Base-by-base conservation (phyloP, 2,888 invertebrate species). In the Xanthia icteritia region DNA sequence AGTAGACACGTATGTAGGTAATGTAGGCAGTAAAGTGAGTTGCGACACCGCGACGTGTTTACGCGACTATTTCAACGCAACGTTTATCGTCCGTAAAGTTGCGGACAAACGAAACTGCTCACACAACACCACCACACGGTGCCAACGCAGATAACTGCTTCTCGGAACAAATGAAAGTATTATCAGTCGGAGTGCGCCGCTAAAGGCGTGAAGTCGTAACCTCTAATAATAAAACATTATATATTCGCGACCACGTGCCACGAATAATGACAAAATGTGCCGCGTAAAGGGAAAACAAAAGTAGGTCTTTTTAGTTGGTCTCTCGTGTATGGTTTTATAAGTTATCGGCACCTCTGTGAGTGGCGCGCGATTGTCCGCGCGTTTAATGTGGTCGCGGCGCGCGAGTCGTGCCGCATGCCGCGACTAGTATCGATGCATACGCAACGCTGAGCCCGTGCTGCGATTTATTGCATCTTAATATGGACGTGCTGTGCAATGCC, bases 241-340 rank as follows among this genome's bases (percentile, higher is more conserved):
- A 92, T 96, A 96, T 96, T 96, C 96, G 92, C 91, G 91, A 89
- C 96, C 96, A 96, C 96, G 96, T 94, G 96, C 95, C 95, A 83
- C 91, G 93, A 92, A 94, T 94, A 95, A 95, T 95, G 95, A 95
- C 95, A 92, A 93, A 94, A 94, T 92, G 92, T 90, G 92, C 90
- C 92, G 92, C 92, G 92, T 90, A 90, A 91, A 92, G 90, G 88
- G 92, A 93, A 88, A 95, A 96, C 96, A 95, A 95, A 95, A 95
- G 94, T 94, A 88, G 90, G 87, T 89, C 91, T 91, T 94, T 95
- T 93, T 92, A 94, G 93, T 94, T 93, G 91, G 88, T 86, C 83
- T 85, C 80, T 89, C 90, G 79, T 86, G 84, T 88, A 88, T 88
- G 85, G 91, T 92, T 93, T 94, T 94, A 93, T 94, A 94, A 91